phyloP scores from a whole-genome alignment of 30 jellyfish, hydroid and myxozoan species.

The Mastigias papua region DNA sequence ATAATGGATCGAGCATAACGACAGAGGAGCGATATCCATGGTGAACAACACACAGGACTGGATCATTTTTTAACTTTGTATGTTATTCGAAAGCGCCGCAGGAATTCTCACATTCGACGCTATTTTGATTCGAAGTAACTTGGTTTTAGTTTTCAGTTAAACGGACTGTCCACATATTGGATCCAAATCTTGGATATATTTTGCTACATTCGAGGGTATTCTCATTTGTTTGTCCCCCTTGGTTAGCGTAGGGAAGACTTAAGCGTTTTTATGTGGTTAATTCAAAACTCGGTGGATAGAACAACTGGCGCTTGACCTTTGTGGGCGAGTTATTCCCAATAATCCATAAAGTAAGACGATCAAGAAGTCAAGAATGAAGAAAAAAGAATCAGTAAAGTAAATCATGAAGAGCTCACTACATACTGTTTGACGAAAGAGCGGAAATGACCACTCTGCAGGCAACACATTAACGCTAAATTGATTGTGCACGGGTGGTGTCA shows the following conservation, averaged over 20 bases:
- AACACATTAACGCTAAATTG: constrained; percentile 40
- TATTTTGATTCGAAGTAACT: background rate
- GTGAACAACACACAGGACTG: background rate
- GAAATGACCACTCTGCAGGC: constrained; percentile 55
- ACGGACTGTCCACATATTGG: background rate
- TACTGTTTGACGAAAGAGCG: constrained; percentile 22
- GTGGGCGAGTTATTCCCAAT: constrained; percentile 16
- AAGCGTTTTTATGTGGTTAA: background rate
- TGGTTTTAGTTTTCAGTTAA: background rate
- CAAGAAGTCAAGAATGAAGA: constrained; percentile 18
- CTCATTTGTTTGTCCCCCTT: background rate
- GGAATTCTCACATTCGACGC: background rate
- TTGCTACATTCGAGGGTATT: background rate
- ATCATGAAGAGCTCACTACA: background rate
- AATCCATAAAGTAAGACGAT: constrained; percentile 16
- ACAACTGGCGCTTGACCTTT: constrained; percentile 13
- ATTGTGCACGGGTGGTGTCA: constrained; percentile 55
- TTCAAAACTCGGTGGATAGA: background rate
- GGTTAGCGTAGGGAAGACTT: background rate
- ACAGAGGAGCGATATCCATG: background rate
- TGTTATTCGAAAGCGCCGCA: background rate
- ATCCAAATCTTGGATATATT: background rate
- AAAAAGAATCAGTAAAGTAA: background rate
- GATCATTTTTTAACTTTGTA: background rate
- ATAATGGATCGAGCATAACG: background rate